Percentiles rank a stretch among this genome's conserved stretches.
These are phyloP conservation scores for Phaedon cochleariae DNA, from an alignment of 2,888 invertebrate species.

Conservation along the genomic window DNA sequence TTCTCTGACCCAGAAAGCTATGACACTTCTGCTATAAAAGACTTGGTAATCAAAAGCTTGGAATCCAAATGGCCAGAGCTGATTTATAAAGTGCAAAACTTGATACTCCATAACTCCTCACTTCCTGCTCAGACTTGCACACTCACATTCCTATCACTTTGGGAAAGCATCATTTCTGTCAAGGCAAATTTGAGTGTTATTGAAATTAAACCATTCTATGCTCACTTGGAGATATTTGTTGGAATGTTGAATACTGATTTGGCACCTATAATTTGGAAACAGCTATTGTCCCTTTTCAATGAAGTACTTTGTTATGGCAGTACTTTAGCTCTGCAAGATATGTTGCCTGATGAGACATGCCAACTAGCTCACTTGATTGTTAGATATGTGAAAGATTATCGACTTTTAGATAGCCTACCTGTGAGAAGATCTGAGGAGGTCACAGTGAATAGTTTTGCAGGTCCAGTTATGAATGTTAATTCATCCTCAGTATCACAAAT, in stretches of 20 bases:
- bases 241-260: conserved; percentile 72
- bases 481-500: conserved; percentile 53
- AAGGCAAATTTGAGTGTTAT: conserved; percentile 89
- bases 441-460: conserved; percentile 61
- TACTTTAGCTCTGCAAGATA: conserved; percentile 87
- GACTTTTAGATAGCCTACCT: conserved; percentile 70
- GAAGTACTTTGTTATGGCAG: conserved; percentile 92
- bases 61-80: conserved; percentile 86
- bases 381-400: conserved; percentile 84
- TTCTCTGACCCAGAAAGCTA: conserved; percentile 83
- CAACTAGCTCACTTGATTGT: conserved; percentile 86
- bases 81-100: conserved; percentile 74
- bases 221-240: conserved; percentile 83
- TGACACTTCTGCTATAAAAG: conserved; percentile 87
- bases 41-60: conserved; percentile 83
- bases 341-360: conserved; percentile 88
- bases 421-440: conserved; percentile 57
- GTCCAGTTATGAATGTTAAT: conserved; percentile 56
- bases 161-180: conserved; percentile 91
- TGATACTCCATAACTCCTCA: conserved; percentile 68
- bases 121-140: conserved; percentile 75
- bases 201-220: conserved; percentile 89
- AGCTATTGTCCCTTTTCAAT: conserved; percentile 84
- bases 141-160: conserved; percentile 83
- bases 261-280: conserved; percentile 86